phyloP scores from a whole-genome alignment of 2,113 vertebrate genomes.

The Colinus virginianus region DNA sequence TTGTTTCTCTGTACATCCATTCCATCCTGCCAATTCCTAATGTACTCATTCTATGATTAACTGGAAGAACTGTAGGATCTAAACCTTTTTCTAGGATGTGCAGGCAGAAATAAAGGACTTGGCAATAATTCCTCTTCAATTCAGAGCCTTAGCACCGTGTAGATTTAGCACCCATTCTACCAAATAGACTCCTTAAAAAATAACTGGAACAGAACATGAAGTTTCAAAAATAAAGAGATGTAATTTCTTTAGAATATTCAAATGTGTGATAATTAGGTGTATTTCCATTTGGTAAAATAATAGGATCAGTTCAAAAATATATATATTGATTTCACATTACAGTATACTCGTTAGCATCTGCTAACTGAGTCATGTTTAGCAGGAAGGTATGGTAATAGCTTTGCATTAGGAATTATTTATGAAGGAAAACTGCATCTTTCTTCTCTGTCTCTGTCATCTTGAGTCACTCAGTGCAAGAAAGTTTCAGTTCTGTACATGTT shows the following conservation, averaged over 20 bases:
- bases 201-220: slow-evolving; percentile 42
- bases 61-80: neutral
- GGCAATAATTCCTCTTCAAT: slow-evolving; percentile 29
- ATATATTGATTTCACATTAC: slow-evolving; percentile 41
- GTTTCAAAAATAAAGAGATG: slow-evolving; percentile 47
- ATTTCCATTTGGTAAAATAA: slow-evolving; percentile 28
- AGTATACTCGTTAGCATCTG: slow-evolving; percentile 28
- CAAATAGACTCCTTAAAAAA: slow-evolving; percentile 9
- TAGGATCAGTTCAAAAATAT: slow-evolving; percentile 8
- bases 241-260: slow-evolving; percentile 21
- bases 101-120: slow-evolving; percentile 10
- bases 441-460: slow-evolving; percentile 7
- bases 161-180: slow-evolving; percentile 22
- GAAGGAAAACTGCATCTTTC: slow-evolving; percentile 26
- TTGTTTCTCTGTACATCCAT: neutral
- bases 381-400: slow-evolving; percentile 2
- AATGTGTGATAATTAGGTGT: slow-evolving; percentile 39
- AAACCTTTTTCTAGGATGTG: neutral
- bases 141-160: neutral
- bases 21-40: neutral
- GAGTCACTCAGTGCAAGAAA: neutral
- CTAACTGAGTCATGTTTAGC: slow-evolving; percentile 9
- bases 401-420: slow-evolving; percentile 53
- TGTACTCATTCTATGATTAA: neutral
- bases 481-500: neutral